Base-by-base conservation (phyloP, 2,888 invertebrate species). In the Limulus polyphemus region DNA sequence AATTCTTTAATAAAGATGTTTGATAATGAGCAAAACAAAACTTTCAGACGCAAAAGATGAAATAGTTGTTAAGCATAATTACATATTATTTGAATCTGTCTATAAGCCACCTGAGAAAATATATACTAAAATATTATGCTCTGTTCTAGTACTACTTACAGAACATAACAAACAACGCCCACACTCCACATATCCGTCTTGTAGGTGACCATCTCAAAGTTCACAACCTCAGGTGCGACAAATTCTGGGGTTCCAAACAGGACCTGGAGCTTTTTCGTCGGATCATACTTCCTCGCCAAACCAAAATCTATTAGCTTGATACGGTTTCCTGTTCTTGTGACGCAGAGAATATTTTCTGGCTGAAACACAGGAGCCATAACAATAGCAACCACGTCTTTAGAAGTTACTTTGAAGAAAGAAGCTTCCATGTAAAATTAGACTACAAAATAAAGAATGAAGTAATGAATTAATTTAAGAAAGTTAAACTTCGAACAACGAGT, bases 261-360 rank as follows among this genome's bases (percentile, higher is more conserved):
- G 5, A 97, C 92, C 67, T 78, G 73, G 59, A 95, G 79, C 73
- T 93, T 92, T 80, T 91, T 92, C 73, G 85, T 84, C 0, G 93
- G 91, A 76, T 93, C 90, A 75, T 87, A 94, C 76, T 88, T 86
- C 71, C 95, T 81, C 5, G 99, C 98, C 69, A 99, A 79, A 11
- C 99, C 98, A 76, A 99, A 99, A 79, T 99, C 98, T 71, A 99
- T 98, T 72, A 99, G 90, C 80, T 99, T 99, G 72, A 99, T 92
- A 70, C 97, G 83, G 79, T 99, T 98, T n/a, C 98, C 97, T 58
- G 90, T 84, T 75, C 90, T 88, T 63, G 97, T 91, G 46, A 98
- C 82, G 74, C 98, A 99, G 58, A 99, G 82, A 71, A 99, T 95
- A 77, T 99, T 99, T 79, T 99, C 99, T 11, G 99, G 99, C 89